Evolutionary conservation across 2,888 invertebrate genomes (phyloP), one percentile per base, ranked within the genome.

Genomic region (Vanessa cardui): DNA sequence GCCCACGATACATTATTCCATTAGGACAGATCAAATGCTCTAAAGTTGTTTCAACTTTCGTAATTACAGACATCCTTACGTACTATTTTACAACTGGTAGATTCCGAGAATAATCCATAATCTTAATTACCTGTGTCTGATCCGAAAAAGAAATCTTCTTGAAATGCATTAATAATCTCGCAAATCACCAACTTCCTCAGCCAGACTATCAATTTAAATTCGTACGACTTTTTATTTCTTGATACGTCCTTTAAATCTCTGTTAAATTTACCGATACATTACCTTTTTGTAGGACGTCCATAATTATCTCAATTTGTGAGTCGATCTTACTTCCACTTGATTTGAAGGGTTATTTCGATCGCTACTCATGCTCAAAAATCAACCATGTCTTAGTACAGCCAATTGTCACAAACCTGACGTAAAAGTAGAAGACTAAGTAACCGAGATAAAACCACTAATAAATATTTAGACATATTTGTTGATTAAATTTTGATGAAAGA

Each of bases 171-270:
- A 62, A 66, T 66, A 63, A 63, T 60, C 47, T 21, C 39, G 39
- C 45, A 63, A 68, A 68, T 59, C 59, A 39, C 59, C 39, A 46
- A 47, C 67, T 63, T 68, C 67, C 67, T 68, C 46, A 7, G 26
- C 45, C 49, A 49, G 45, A 60, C 58, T 63, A 63, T 63, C 63
- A 68, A 63, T 63, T 68, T 63, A 68, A 68, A 68, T 68, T 63
- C 63, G 47, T 60, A 60, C 52, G 56, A 63, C 60, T 68, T 68
- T 68, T 68, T 58, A 54, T 31, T 16, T 33, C 31, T 8, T 33
- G 31, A 16, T 31, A 54, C 54, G 54, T 54, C 31, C 8, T 31
- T 31, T 31, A 54, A 54, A 54, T 54, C 54, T 8, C 54, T 54
- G 54, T 54, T 54, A 31, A 31, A 33, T 54, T 54, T 31, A 33